Base-by-base conservation (phyloP, 2,113 vertebrate species). In the Eleginops maclovinus region DNA sequence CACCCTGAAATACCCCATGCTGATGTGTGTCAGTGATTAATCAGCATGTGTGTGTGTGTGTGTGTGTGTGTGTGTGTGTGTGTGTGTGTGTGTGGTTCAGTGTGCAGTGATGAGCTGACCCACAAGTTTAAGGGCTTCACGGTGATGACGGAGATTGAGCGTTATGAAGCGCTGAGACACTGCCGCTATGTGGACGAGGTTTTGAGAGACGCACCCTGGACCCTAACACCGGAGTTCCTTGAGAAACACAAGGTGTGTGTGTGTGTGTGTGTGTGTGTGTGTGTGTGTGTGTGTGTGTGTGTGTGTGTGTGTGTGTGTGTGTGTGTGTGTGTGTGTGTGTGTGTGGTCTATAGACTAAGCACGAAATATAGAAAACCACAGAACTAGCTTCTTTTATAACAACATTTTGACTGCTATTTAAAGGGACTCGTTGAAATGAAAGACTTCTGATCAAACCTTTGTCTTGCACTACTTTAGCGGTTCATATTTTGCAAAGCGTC, bases 71-170 rank as follows among this genome's bases (percentile, higher is more conserved):
- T 31, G 16, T 50, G 28, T 50, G 1, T 79, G 19, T 65, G 55
- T 31, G 19, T 65, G 55, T 31, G 19, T 31, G 16, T 50, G 28
- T 50, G 1, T 79, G 19, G 40, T 56, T 70, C 82, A 99, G 98
- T 99, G 92, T 99, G 98, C 95, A 99, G 98, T 51, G 98, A 99
- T 82, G 96, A 99, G 85, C 95, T 99, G 90, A 99, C 98, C 43
- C 97, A 98, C 85, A 97, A 97, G 91, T 99, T 96, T 93, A 99
- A 99, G 91, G 98, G 98, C 62, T 99, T 99, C 94, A 99, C 98
- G 0, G 98, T 99, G 92, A 99, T 99, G 98, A 97, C 96, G 0
- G 98, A 99, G 93, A 91, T 91, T 0, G 98, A 99, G 76, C 93
- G 98, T 4, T 99, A 99, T 0, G 98, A 99, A 85, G 97, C 98